phyloP scores from a whole-genome alignment of 1,140 invertebrate species.

The Dendroctonus valens region DNA sequence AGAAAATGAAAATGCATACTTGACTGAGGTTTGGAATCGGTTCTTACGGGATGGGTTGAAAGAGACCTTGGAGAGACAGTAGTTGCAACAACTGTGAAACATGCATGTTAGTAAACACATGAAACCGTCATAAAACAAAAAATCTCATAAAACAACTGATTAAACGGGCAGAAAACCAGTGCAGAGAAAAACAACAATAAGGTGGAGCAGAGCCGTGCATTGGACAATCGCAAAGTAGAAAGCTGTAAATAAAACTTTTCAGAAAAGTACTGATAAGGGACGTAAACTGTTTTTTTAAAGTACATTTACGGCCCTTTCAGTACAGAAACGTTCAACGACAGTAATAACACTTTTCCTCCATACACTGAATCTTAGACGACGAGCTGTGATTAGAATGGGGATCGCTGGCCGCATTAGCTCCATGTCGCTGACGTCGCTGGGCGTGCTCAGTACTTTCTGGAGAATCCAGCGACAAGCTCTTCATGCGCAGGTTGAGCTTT shows the following conservation, averaged over 20 bases:
- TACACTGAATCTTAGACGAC: slow-evolving; percentile 55
- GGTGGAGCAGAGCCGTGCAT: slow-evolving; percentile 15
- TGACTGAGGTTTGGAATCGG: slow-evolving; percentile 49
- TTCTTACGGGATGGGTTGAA: slow-evolving; percentile 48
- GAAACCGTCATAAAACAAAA: not conserved
- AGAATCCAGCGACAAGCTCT: slow-evolving; percentile 93
- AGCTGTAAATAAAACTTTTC: slow-evolving; percentile 15
- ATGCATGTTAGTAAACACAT: slow-evolving; percentile 31
- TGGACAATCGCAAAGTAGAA: slow-evolving; percentile 21
- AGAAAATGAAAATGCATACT: slow-evolving; percentile 46
- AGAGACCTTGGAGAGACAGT: slow-evolving; percentile 41
- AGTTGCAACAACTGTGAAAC: slow-evolving; percentile 34
- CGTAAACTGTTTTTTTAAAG: too few relatives aligned
- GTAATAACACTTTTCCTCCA: slow-evolving; percentile 17
- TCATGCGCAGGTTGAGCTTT: slow-evolving; percentile 95
- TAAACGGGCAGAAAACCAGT: not conserved
- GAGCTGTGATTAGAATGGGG: slow-evolving; percentile 55
- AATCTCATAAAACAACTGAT: not conserved
- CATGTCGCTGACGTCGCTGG: slow-evolving; percentile 67
- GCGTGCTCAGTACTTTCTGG: slow-evolving; percentile 88
- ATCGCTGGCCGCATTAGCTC: slow-evolving; percentile 58
- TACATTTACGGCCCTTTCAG: too few relatives aligned
- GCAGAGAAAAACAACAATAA: slow-evolving; percentile 9
- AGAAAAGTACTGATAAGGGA: too few relatives aligned
- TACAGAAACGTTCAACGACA: not conserved